Base-by-base conservation (phyloP, 1,140 invertebrate species). In the Saccostrea glomerata region DNA sequence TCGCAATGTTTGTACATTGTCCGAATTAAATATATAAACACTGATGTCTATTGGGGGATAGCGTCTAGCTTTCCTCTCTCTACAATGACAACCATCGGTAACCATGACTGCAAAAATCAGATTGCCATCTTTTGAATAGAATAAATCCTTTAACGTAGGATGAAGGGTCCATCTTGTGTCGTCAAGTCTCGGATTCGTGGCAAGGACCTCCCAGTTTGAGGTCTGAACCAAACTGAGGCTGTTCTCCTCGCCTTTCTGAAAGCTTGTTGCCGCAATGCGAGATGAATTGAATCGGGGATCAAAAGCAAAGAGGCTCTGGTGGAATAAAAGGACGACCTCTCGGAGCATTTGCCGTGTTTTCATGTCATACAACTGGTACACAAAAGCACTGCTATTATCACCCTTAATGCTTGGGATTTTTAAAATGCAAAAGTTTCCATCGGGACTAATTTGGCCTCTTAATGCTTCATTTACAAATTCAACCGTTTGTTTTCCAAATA, bases 371-470 rank as follows among this genome's bases (percentile, higher is more conserved):
- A 94, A 89, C 86, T 93, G 92, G 77, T 94, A 92, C 66, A 92
- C 91, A 89, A 92, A 94, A 0, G 87, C 88, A 86, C 91, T 94
- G 66, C 85, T 90, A 36, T 85, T 89, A 55, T 87, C 86, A 54
- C 90, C 87, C 73, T 89, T 91, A 20, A 93, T 90, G 47, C 87
- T 89, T 11, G 94, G 94, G 63, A 94, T 91, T 86, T 93, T 94
- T 12, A 95, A 93, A 58, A 95, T 87, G 87, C 94, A 94, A 84
- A 92, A 90, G n/a, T 88, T 92, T 84, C 93, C 92, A 88, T 95
- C 94, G 7, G 94, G 94, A 86, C 93, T 94, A n/a, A 95, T 93
- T 89, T 94, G 93, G n/a, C 94, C 94, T 30, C 93, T 82, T n/a
- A 95, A 87, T 23, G 92, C 93, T 87, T 94, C 93, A 89, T 94